Evolutionary conservation across 37 sponge, comb jelly and placozoan species (phyloP).

Genomic region (Spongilla lacustris): DNA sequence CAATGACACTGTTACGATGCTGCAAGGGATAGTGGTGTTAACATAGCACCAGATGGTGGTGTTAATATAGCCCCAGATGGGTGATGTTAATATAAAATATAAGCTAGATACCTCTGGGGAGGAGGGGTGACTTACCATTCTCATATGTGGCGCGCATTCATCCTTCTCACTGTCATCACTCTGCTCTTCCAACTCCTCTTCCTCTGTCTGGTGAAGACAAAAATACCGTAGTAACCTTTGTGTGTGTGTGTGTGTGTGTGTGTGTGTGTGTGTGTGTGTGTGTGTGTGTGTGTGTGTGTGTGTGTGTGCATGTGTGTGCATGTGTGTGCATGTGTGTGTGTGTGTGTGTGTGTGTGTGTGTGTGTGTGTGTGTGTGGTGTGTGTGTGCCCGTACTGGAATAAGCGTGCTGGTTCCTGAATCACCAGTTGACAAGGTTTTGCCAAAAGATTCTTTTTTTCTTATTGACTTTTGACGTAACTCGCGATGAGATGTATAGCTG

Average conservation of each 20-base stretch:
- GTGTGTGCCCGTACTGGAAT: conserved; percentile 12
- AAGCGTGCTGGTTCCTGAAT: conserved; percentile 66
- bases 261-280: too few species aligned
- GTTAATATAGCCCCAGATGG: too few species aligned
- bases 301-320: too few species aligned
- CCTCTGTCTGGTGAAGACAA: conserved; percentile 21
- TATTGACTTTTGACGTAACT: conserved; percentile 1
- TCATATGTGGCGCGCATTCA: neutral
- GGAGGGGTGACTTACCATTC: neutral
- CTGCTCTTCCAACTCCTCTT: conserved; percentile 23
- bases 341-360: neutral
- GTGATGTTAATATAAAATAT: too few species aligned
- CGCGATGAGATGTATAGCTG: neutral
- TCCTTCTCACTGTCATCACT: neutral
- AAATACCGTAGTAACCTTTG: neutral
- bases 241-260: conserved; percentile 6
- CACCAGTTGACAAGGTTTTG: conserved; percentile 45
- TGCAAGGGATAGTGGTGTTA: too few species aligned
- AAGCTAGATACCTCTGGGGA: too few species aligned
- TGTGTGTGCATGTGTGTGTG: too few species aligned
- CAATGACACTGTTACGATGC: conserved; percentile 70
- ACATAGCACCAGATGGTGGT: too few species aligned
- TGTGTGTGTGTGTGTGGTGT: neutral
- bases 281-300: too few species aligned
- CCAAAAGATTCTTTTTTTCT: conserved; percentile 40